Evolutionary conservation across 2,888 invertebrate species (phyloP), one percentile per base, ranked within the genome.

Genomic region (Dexiosoma caninum): DNA sequence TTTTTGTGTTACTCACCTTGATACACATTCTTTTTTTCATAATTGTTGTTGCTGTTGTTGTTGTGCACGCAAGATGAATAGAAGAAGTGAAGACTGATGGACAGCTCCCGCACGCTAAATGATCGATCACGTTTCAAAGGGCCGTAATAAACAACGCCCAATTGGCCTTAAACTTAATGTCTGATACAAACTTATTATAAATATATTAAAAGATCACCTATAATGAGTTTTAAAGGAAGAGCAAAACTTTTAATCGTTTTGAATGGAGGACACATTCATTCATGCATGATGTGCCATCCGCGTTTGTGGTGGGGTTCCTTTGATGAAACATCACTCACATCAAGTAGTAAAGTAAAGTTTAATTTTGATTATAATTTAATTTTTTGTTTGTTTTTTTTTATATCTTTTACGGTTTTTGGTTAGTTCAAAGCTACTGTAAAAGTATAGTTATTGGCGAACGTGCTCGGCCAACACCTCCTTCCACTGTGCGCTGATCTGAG

Each of bases 31-130:
- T 32, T 57, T 14, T 7, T 30, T 19, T 62, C n/a, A 5, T 44
- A 42, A 4, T 59, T 14, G 3, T 49, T 44, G 27, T 35, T 12
- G 2, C 21, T n/a, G n/a, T n/a, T n/a, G n/a, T 21, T 51, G 30
- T 53, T 30, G 32, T 44, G 42, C 32, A 42, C 21, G 51, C 14
- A 72, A 62, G 69, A 70, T 37, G 66, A 49, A 71, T 46, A 79
- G 66, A 49, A 49, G 23, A 62, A 44, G 81, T 81, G 81, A 62
- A 81, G 77, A 81, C 72, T 78, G 79, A 79, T 78, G 81, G 85
- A 85, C 84, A 83, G 84, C 84, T 85, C 85, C 84, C 85, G 85
- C 85, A 81, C 83, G 81, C 81, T 72, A 67, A 70, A 78, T 84
- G 83, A 84, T 84, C 84, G 84, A 85, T 85, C 84, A 84, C 83